These are phyloP conservation scores for Murina feae DNA, from an alignment of 2,113 vertebrate species.

Conservation along the genomic window DNA sequence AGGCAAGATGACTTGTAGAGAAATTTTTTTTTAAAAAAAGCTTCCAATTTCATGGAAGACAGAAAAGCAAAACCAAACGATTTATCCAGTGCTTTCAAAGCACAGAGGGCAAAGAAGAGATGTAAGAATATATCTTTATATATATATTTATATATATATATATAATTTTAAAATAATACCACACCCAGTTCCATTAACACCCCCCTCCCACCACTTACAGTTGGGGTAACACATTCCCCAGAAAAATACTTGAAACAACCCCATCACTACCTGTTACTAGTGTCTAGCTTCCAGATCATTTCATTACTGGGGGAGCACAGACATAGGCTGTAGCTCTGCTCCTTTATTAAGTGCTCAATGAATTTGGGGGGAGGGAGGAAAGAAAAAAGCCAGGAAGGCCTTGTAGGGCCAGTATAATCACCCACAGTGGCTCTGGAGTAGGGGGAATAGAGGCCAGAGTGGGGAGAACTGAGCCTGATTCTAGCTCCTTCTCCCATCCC, in stretches of 20 bases:
- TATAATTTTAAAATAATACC: constrained; percentile 77
- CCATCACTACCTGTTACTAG: constrained; percentile 59
- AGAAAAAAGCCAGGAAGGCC: constrained; percentile 56
- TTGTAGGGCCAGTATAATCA: constrained; percentile 67
- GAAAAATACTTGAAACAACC: constrained; percentile 67
- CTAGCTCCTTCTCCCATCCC: constrained; percentile 51
- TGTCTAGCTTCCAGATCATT: constrained; percentile 58
- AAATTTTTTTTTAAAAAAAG: constrained; percentile 39
- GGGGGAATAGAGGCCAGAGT: constrained; percentile 25
- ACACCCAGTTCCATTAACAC: constrained; percentile 69
- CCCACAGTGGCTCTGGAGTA: constrained; percentile 58
- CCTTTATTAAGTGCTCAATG: constrained; percentile 76
- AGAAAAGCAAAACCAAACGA: constrained; percentile 69
- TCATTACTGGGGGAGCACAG: constrained; percentile 60
- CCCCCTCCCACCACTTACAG: constrained; percentile 68
- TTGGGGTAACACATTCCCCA: constrained; percentile 68
- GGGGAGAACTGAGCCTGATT: constrained; percentile 33
- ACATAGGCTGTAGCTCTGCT: constrained; percentile 58
- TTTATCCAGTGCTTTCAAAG: constrained; percentile 77
- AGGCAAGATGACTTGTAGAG: constrained; percentile 64
- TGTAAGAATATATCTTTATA: constrained; percentile 74
- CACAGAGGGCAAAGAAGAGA: constrained; percentile 74
- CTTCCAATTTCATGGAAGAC: constrained; percentile 75
- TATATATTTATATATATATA: constrained; percentile 77
- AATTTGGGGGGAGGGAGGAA: constrained; percentile 35